Percentiles rank a stretch among this genome's conserved stretches.
Evolutionary conservation across 2,888 invertebrate genomes (phyloP).

Genomic region (Toxonevra muliebris): DNA sequence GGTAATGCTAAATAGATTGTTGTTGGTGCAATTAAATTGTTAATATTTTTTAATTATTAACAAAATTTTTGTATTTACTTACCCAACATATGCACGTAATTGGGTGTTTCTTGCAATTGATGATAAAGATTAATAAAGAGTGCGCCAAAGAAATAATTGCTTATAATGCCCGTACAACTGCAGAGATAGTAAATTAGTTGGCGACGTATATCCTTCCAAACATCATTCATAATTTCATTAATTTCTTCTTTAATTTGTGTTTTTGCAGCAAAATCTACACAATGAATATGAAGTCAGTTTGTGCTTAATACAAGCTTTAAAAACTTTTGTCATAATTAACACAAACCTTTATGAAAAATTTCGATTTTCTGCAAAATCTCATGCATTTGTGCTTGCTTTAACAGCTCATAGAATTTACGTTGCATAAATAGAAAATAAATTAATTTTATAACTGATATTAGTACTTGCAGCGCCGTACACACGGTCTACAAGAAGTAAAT

Average conservation of each 20-base stretch:
- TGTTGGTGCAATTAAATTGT: no score
- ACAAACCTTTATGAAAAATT: slow-evolving; percentile 43
- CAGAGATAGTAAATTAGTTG: slow-evolving; percentile 50
- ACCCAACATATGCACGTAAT: slow-evolving; percentile 48
- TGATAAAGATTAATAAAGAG: slow-evolving; percentile 46
- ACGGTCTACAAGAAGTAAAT: slow-evolving; percentile 40
- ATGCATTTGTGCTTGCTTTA: slow-evolving; percentile 46
- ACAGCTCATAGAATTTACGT: slow-evolving; percentile 42
- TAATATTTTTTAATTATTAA: no score
- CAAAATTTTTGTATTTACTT: slow-evolving; percentile 34
- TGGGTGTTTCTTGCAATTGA: slow-evolving; percentile 35
- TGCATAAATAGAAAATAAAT: slow-evolving; percentile 49
- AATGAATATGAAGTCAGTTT: no score
- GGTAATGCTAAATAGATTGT: slow-evolving; percentile 51
- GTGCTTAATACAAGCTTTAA: no score
- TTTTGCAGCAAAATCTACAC: slow-evolving; percentile 46
- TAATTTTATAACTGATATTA: slow-evolving; percentile 48
- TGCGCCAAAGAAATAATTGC: slow-evolving; percentile 48
- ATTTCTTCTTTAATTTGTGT: slow-evolving; percentile 43
- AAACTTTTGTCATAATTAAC: not conserved
- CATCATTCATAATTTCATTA: slow-evolving; percentile 43
- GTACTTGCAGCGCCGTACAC: slow-evolving; percentile 44
- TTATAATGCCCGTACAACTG: slow-evolving; percentile 32
- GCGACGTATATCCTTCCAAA: slow-evolving; percentile 48
- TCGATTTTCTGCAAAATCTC: slow-evolving; percentile 49